Evolutionary conservation across 2,888 invertebrate genomes (phyloP).

Genomic region (Pardosa pseudoannulata): DNA sequence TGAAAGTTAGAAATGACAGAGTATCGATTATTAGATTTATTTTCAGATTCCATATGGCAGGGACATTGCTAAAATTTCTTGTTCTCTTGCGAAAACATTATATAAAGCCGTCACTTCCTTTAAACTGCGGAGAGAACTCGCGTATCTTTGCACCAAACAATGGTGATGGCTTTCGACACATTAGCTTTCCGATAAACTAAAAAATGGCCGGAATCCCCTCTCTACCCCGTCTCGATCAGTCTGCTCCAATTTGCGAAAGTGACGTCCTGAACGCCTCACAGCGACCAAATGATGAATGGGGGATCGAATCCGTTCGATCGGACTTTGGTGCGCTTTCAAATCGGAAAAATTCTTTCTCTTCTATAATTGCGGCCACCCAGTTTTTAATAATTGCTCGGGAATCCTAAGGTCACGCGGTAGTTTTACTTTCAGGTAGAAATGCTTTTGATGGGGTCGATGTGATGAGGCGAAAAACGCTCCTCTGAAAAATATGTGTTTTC

Average conservation of each 20-base stretch:
- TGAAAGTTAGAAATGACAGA: too few species aligned
- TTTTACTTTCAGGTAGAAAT: not conserved
- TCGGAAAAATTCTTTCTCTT: slow-evolving; percentile 20
- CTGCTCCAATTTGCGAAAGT: slow-evolving; percentile 66
- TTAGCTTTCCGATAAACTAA: slow-evolving; percentile 26
- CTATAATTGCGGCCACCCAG: not conserved
- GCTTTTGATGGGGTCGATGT: not conserved
- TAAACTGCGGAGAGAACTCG: not conserved
- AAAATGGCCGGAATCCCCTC: slow-evolving; percentile 36
- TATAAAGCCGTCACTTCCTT: too few species aligned
- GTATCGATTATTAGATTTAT: too few species aligned
- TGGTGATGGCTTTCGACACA: slow-evolving; percentile 36
- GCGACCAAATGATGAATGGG: slow-evolving; percentile 48
- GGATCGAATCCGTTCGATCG: slow-evolving; percentile 58
- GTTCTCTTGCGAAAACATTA: too few species aligned
- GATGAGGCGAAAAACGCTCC: not conserved
- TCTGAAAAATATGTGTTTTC: slow-evolving; percentile 17
- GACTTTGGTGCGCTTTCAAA: slow-evolving; percentile 45
- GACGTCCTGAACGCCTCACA: slow-evolving; percentile 38
- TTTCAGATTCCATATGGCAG: too few species aligned
- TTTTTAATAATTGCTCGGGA: not conserved
- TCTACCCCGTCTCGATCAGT: slow-evolving; percentile 49
- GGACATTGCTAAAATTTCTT: too few species aligned
- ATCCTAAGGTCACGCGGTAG: too few species aligned
- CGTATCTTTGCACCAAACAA: slow-evolving; percentile 16